Conservation (phyloP, 92 coral and sea anemone species). For the Porites lobata region DNA sequence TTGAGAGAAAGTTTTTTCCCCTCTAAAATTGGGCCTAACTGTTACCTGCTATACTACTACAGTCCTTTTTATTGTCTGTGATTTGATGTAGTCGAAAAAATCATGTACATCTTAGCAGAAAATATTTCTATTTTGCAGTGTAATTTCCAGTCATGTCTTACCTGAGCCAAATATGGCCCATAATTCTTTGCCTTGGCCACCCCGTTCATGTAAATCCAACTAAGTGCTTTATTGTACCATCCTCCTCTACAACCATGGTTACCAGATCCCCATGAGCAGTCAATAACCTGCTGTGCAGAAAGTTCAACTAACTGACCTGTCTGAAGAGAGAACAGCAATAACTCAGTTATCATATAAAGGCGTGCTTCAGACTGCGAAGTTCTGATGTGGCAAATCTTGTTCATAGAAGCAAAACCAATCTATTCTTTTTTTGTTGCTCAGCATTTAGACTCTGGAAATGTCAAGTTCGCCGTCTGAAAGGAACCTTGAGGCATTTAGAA, state of each 20-base stretch:
- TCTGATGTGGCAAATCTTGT: too few species aligned
- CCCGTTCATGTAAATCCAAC: constrained; percentile 95
- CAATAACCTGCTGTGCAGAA: constrained; percentile 95
- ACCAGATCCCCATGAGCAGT: constrained; percentile 99
- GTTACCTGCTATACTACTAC: too few species aligned
- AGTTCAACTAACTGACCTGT: constrained; percentile 86
- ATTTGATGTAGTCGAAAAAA: too few species aligned
- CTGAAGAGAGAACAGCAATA: constrained; percentile 37
- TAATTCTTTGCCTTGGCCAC: constrained; percentile 93
- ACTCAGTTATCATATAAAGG: neutral
- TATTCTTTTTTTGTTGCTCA: too few species aligned
- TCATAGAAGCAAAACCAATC: too few species aligned
- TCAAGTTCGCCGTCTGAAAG: too few species aligned
- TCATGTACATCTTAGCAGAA: neutral
- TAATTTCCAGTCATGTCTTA: constrained; percentile 1
- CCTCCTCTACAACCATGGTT: constrained; percentile 99
- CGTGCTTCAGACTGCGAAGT: too few species aligned
- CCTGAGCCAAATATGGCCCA: constrained; percentile 99
- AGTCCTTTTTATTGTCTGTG: too few species aligned
- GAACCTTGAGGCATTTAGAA: too few species aligned
- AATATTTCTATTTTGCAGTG: neutral
- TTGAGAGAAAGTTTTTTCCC: too few species aligned
- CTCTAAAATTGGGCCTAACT: too few species aligned
- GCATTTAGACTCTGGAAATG: too few species aligned
- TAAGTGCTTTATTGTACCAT: constrained; percentile 94